Conservation (phyloP, 2,113 vertebrate species). For the Anguilla japonica region DNA sequence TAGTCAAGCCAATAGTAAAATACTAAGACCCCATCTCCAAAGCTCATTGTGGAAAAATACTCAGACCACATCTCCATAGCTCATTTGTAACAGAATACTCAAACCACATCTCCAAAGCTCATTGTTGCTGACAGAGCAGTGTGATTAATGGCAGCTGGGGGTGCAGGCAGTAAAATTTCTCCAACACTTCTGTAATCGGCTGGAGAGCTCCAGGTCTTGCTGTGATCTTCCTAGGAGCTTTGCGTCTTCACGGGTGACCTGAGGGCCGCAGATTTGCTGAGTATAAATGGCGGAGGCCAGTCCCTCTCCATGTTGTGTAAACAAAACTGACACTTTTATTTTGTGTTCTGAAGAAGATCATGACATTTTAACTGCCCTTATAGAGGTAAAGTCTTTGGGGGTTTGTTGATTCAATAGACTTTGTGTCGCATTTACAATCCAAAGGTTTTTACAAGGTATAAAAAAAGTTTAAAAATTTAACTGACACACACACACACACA, state of each 20-base stretch:
- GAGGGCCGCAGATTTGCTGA: conserved; percentile 9
- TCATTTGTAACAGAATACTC: no score
- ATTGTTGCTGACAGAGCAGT: not conserved
- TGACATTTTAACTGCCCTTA: conserved; percentile 29
- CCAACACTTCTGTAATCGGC: not conserved
- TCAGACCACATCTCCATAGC: no score
- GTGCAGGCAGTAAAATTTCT: not conserved
- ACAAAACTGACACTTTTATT: conserved; percentile 41
- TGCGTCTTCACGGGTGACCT: conserved; percentile 23
- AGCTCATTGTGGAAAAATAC: not conserved
- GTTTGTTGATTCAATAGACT: conserved; percentile 22
- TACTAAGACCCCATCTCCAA: not conserved
- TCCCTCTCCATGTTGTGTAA: conserved; percentile 24
- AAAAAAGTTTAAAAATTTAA: not conserved
- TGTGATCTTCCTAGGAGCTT: not conserved
- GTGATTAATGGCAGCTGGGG: not conserved
- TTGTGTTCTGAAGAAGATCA: conserved; percentile 33
- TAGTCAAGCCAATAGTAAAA: not conserved
- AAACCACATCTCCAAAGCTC: not conserved
- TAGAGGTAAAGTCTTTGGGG: conserved; percentile 1
- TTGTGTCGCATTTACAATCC: conserved; percentile 2
- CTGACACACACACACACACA: conserved; percentile 36
- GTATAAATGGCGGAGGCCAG: not conserved
- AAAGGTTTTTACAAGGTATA: not conserved
- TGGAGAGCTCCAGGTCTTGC: not conserved